These are phyloP conservation scores for Columba guinea DNA, from an alignment of 2,797 vertebrate species.

Conservation along the genomic window DNA sequence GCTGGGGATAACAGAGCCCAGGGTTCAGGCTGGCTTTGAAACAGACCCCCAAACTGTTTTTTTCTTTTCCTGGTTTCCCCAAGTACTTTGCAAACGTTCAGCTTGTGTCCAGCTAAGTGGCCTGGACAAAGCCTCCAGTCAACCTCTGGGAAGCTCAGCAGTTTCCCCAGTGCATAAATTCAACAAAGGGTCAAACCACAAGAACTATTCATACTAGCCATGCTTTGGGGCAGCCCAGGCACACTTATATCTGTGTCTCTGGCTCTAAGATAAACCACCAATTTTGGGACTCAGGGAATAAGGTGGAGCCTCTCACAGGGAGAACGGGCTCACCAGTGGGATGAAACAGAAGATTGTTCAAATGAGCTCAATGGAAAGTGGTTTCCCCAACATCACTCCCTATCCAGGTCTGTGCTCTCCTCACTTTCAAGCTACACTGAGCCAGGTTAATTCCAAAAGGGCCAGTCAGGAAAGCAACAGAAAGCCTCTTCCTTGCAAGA, in stretches of 20 bases:
- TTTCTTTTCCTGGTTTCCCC: neutral
- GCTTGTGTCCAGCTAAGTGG: neutral
- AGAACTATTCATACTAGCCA: neutral
- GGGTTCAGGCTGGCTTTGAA: neutral
- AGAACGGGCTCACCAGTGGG: accelerated
- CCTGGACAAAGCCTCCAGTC: neutral
- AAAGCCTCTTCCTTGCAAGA: neutral
- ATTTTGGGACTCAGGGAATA: neutral
- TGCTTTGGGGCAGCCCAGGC: neutral
- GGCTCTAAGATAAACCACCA: neutral
- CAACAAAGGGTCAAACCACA: neutral
- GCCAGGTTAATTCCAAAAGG: neutral
- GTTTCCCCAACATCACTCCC: neutral
- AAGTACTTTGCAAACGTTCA: neutral
- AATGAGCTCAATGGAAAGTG: neutral
- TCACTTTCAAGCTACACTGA: neutral
- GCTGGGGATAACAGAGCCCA: neutral
- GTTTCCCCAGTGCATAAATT: neutral
- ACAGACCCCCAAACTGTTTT: neutral
- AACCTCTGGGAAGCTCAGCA: neutral
- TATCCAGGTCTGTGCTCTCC: neutral
- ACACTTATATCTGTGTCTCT: neutral
- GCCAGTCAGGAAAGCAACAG: neutral
- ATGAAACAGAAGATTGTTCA: neutral
- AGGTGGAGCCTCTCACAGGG: neutral